Evolutionary conservation across 2,888 invertebrate species (phyloP), one percentile per base, ranked within the genome.

Genomic region (Gasteruption jaculator): DNA sequence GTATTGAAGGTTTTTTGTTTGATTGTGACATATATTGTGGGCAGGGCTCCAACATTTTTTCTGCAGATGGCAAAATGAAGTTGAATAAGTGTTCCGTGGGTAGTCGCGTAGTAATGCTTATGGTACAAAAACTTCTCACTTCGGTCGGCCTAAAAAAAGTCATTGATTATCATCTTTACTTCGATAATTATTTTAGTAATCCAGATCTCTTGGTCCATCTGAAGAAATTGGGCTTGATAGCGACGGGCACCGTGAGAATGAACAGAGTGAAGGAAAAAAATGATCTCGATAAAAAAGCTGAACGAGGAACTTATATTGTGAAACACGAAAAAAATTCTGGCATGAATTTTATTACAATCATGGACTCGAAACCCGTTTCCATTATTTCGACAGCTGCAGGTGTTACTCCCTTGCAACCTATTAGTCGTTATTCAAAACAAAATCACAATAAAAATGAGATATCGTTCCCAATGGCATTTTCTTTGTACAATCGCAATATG

Each of bases 311-410:
- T 25, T 41, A n/a, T n/a, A n/a, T n/a, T n/a, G n/a, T n/a, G n/a
- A n/a, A n/a, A n/a, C n/a, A n/a, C n/a, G n/a, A n/a, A 11, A 37
- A 43, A 32, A 45, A 45, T 14, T 45, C 45, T 34, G 43, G 42
- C 15, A 7, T 43, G 11, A 50, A 50, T 19, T 45, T 32, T 12
- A 39, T 47, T 31, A 47, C 40, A 6, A 38, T 45, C 6, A 46
- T 40, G 33, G 43, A 48, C 44, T 47, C 50, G 18, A 50, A 52
- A 37, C 43, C 32, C 33, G 45, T 52, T n/a, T n/a, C n/a, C n/a
- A n/a, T n/a, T n/a, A n/a, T n/a, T n/a, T n/a, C n/a, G n/a, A n/a
- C n/a, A n/a, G 4, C 10, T 3, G 29, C 35, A 19, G 35, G 29
- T 34, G 30, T 41, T 8, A 29, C 11, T 12, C 41, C 41, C 10